phyloP scores from a whole-genome alignment of 2,113 vertebrate genomes.

The Reinhardtius hippoglossoides region DNA sequence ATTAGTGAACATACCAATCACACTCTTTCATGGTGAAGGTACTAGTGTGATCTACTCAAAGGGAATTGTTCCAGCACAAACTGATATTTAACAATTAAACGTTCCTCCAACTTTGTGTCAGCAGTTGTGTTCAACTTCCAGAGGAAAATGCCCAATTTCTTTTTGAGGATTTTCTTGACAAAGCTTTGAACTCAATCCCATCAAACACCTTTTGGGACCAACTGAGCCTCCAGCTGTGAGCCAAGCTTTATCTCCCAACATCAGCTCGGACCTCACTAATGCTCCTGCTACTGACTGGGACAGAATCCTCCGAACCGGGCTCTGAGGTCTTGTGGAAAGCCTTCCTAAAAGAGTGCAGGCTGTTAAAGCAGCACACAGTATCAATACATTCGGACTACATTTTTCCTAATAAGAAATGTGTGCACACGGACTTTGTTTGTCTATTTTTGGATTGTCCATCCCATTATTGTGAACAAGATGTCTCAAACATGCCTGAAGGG shows the following conservation, averaged over 20 bases:
- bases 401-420: too few species aligned
- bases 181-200: constrained; percentile 37
- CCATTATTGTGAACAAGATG: too few species aligned
- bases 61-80: not conserved
- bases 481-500: too few species aligned
- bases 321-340: constrained; percentile 33
- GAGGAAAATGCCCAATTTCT: not conserved
- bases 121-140: not conserved
- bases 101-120: not conserved
- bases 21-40: too few species aligned
- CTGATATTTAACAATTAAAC: not conserved
- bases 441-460: not conserved
- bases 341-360: constrained; percentile 16
- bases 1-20: too few species aligned
- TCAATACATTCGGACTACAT: not conserved
- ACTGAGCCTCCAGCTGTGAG: constrained; percentile 42
- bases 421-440: too few species aligned
- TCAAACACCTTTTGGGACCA: constrained; percentile 57
- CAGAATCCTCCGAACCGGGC: constrained; percentile 41
- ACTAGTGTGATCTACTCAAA: not conserved
- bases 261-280: constrained; percentile 56
- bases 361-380: constrained; percentile 8
- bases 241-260: constrained; percentile 52
- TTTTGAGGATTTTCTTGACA: constrained; percentile 7
- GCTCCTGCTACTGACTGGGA: constrained; percentile 35